A percentile compares a stretch with the other conserved stretches of the same genome.
These are phyloP conservation scores for Nephrotoma appendiculata DNA, from an alignment of 2,888 invertebrate genomes.

Conservation along the genomic window DNA sequence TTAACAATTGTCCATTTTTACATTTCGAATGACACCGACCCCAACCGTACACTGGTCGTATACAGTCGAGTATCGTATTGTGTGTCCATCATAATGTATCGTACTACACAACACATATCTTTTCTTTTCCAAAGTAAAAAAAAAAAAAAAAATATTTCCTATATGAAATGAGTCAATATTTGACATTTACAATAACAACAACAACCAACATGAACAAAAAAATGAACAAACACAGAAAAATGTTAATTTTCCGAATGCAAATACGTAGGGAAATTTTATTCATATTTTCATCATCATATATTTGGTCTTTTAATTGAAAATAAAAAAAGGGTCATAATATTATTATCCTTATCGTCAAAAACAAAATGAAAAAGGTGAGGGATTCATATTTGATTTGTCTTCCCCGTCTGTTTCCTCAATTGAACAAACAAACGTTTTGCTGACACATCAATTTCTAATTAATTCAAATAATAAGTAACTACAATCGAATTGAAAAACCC, in stretches of 20 bases:
- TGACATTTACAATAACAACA: background rate
- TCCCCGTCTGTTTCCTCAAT: background rate
- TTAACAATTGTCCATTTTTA: background rate
- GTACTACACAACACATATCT: background rate
- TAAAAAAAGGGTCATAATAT: background rate
- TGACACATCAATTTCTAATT: slow-evolving; percentile 4
- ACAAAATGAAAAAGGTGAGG: background rate
- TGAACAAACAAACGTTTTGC: background rate
- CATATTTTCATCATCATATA: background rate
- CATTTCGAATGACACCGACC: background rate
- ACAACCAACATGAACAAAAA: background rate
- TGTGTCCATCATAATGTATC: background rate
- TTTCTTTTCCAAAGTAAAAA: background rate
- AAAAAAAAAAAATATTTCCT: background rate
- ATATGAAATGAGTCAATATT: slow-evolving; percentile 2
- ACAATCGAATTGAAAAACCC: background rate
- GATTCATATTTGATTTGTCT: background rate
- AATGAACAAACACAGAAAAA: slow-evolving; percentile 1
- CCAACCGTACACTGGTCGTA: background rate
- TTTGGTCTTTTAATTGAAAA: background rate
- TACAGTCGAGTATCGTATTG: background rate
- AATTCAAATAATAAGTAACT: background rate
- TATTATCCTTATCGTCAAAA: background rate
- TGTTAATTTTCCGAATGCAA: background rate
- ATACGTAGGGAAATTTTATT: slow-evolving; percentile 1